These are phyloP conservation scores for Anolis carolinensis DNA, from an alignment of 2,113 vertebrate genomes.

Conservation along the genomic window DNA sequence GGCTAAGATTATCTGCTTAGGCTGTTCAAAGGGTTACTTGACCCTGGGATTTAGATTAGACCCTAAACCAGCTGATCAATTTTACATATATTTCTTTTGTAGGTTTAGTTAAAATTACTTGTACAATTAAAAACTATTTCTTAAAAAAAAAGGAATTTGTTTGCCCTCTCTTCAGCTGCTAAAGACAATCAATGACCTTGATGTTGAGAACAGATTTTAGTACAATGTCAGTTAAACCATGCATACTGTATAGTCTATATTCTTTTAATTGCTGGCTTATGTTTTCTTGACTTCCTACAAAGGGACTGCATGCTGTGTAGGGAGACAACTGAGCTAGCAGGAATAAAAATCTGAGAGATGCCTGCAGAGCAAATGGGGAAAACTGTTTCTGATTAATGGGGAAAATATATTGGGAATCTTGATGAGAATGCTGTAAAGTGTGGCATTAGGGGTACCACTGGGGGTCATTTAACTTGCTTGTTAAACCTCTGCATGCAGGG, in stretches of 20 bases:
- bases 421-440: constrained; percentile 27
- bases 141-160: constrained; percentile 50
- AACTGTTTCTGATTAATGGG: constrained; percentile 59
- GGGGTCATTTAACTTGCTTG: constrained; percentile 61
- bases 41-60: constrained; percentile 74
- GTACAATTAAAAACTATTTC: constrained; percentile 49
- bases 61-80: constrained; percentile 65
- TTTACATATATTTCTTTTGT: constrained; percentile 69
- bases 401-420: constrained; percentile 51
- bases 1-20: constrained; percentile 70
- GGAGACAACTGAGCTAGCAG: constrained; percentile 51
- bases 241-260: constrained; percentile 38
- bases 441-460: constrained; percentile 43
- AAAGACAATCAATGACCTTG: constrained; percentile 50
- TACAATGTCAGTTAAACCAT: constrained; percentile 44
- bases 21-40: constrained; percentile 74
- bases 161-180: constrained; percentile 50
- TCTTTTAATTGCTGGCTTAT: constrained; percentile 55
- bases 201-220: constrained; percentile 52
- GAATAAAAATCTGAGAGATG: constrained; percentile 48
- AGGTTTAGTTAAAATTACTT: constrained; percentile 63
- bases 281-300: constrained; percentile 58
- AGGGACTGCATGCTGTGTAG: constrained; percentile 22
- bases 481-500: constrained; percentile 52
- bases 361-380: constrained; percentile 53